Conservation (phyloP, 2,797 vertebrate species). For the Trematomus bernacchii region DNA sequence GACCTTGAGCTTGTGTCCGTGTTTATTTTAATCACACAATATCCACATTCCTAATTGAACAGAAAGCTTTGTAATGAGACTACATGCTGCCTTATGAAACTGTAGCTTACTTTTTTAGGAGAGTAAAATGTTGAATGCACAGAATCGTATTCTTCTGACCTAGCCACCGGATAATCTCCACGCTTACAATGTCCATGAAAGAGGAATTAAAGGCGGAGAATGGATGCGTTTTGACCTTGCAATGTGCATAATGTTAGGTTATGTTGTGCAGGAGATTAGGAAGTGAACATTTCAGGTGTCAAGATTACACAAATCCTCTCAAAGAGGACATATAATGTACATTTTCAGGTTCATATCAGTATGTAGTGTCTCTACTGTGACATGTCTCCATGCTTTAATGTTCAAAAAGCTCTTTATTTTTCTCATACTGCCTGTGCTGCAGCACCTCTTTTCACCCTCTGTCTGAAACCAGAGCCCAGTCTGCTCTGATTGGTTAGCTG, state of each 20-base stretch:
- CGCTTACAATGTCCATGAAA: slow-evolving; percentile 29
- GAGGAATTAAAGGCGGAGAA: slow-evolving; percentile 43
- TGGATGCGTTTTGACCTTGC: slow-evolving; percentile 31
- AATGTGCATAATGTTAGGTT: slow-evolving; percentile 55
- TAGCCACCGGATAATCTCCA: slow-evolving; percentile 20
- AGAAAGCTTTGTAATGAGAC: neutral
- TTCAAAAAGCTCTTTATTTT: too few relatives aligned
- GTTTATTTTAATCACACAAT: slow-evolving; percentile 27
- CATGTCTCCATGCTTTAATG: too few relatives aligned
- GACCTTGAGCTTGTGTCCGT: slow-evolving; percentile 33
- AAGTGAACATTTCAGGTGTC: too few relatives aligned
- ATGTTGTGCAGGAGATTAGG: neutral
- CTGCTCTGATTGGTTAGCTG: too few relatives aligned
- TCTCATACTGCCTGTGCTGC: too few relatives aligned
- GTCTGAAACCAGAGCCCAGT: too few relatives aligned
- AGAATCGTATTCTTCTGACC: slow-evolving; percentile 37
- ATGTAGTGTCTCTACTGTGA: too few relatives aligned
- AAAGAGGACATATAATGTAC: too few relatives aligned
- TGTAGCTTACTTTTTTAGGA: neutral
- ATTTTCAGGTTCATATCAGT: too few relatives aligned
- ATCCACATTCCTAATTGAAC: neutral
- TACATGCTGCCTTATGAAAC: neutral
- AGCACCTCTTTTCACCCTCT: too few relatives aligned
- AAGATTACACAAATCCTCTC: too few relatives aligned
- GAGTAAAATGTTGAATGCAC: neutral